Evolutionary conservation across 2,888 invertebrate species (phyloP).

Genomic region (Acanthoscelides obtectus): DNA sequence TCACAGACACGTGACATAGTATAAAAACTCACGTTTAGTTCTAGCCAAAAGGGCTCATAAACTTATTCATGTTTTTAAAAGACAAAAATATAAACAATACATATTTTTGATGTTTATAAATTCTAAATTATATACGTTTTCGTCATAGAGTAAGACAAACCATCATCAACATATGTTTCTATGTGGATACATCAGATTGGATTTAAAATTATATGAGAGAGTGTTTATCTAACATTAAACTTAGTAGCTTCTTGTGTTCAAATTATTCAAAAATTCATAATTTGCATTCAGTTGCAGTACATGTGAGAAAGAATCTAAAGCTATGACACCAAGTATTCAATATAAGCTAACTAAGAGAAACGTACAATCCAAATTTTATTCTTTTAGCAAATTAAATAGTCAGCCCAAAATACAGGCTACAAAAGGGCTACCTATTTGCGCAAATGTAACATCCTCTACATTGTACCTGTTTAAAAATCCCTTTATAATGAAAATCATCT

Average conservation of each 20-base stretch:
- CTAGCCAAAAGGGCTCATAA: background rate
- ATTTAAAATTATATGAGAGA: background rate
- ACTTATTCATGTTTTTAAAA: background rate
- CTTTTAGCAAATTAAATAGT: background rate
- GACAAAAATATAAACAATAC: no score
- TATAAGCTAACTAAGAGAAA: background rate
- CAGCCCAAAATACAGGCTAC: background rate
- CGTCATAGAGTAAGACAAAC: no score
- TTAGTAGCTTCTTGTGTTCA: no score
- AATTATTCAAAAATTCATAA: background rate
- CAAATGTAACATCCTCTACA: background rate
- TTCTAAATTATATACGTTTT: background rate
- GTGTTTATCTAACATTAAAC: no score
- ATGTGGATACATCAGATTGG: background rate
- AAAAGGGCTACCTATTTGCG: background rate
- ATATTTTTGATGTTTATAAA: no score
- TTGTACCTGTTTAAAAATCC: background rate
- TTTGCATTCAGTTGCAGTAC: background rate
- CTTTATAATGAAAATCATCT: slow-evolving; percentile 12
- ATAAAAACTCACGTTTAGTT: background rate
- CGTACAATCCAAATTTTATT: background rate
- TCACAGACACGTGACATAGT: background rate
- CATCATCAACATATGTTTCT: no score
- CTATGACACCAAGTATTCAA: background rate
- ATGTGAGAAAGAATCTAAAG: background rate